Percentiles rank a stretch among this genome's conserved stretches.
Evolutionary conservation across 1,140 invertebrate species (phyloP).

Genomic region (Drosophila santomea): DNA sequence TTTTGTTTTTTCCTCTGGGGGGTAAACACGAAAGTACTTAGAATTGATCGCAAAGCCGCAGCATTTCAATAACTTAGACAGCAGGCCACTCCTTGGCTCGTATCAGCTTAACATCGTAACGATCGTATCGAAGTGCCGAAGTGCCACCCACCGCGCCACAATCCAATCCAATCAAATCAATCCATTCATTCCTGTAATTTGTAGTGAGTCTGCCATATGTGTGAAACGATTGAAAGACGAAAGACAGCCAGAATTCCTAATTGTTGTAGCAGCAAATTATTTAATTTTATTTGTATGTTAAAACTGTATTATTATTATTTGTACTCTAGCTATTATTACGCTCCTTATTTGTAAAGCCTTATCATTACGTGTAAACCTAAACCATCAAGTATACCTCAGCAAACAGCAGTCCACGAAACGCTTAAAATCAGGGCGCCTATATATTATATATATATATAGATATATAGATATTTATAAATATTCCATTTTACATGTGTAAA

Average conservation of each 20-base stretch:
- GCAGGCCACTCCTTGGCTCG: constrained; percentile 26
- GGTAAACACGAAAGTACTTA: background rate
- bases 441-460: constrained; percentile 6
- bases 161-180: background rate
- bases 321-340: constrained; percentile 15
- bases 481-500: constrained; percentile 42
- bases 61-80: constrained; percentile 62
- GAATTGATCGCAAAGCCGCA: constrained; percentile 39
- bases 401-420: constrained; percentile 42
- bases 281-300: constrained; percentile 67
- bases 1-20: constrained; percentile 2
- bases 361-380: constrained; percentile 35
- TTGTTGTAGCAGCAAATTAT: constrained; percentile 81
- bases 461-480: constrained; percentile 10
- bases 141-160: constrained; percentile 16
- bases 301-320: constrained; percentile 68
- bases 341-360: constrained; percentile 30
- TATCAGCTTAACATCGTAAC: too few species aligned
- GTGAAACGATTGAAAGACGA: constrained; percentile 22
- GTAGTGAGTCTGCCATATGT: constrained; percentile 35
- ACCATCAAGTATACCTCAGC: constrained; percentile 71
- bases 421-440: constrained; percentile 30
- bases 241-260: constrained; percentile 67
- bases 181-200: constrained; percentile 45
- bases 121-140: background rate